Percentiles rank a stretch among this genome's conserved stretches.
Conservation (phyloP, 2,113 vertebrate species). For the Leucosticte australis region DNA sequence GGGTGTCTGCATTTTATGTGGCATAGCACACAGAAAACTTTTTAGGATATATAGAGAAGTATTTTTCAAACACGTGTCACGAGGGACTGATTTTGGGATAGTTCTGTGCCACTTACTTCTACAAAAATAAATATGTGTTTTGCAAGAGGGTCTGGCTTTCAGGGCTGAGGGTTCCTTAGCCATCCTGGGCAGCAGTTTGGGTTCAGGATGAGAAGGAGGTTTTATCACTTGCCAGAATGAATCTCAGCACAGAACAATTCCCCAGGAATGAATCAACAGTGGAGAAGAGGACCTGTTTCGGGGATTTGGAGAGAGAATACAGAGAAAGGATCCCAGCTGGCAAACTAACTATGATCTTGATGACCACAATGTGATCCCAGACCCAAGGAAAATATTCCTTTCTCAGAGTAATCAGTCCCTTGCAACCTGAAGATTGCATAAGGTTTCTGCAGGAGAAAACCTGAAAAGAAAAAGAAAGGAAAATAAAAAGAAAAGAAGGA, state of each 20-base stretch:
- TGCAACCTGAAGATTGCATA: neutral
- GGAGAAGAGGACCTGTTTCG: neutral
- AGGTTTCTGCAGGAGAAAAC: neutral
- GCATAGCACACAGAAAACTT: neutral
- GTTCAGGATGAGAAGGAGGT: neutral
- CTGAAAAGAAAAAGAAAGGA: fast-evolving
- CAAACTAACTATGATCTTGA: neutral
- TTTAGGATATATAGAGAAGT: neutral
- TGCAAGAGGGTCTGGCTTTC: neutral
- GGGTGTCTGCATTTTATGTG: neutral
- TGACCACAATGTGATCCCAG: neutral
- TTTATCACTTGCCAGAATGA: neutral
- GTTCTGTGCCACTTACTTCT: neutral
- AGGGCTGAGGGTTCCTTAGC: neutral
- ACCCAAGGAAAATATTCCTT: neutral
- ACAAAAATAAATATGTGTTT: neutral
- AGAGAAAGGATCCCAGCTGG: neutral
- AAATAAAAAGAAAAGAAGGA: fast-evolving
- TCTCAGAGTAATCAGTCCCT: neutral
- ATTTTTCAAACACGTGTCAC: neutral
- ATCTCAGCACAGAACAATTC: neutral
- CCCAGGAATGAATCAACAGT: neutral
- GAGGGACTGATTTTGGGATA: neutral
- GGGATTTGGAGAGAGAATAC: neutral
- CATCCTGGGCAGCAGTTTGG: neutral